phyloP scores from a whole-genome alignment of 2,797 vertebrate species.

The Bradypus variegatus region DNA sequence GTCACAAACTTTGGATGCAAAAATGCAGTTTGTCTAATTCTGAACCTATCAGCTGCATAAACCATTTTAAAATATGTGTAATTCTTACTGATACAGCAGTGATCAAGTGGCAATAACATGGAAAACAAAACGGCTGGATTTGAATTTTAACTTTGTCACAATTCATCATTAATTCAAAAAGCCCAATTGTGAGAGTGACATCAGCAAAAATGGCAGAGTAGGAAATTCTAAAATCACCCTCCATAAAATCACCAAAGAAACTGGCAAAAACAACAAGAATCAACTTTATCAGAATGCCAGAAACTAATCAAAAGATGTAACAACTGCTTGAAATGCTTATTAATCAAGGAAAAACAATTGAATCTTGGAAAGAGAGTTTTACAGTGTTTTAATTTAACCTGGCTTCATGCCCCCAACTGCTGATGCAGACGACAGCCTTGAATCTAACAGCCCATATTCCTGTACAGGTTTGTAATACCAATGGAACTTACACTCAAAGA shows the following conservation, averaged over 20 bases:
- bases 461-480: neutral
- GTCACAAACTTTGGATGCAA: neutral
- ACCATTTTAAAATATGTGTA: neutral
- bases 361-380: neutral
- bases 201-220: neutral
- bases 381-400: neutral
- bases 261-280: neutral
- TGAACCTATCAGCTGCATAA: neutral
- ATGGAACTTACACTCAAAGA: neutral
- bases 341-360: neutral
- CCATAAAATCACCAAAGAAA: neutral
- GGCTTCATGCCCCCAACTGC: neutral
- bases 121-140: neutral
- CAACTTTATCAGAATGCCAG: neutral
- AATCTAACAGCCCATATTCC: neutral
- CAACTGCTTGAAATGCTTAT: neutral
- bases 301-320: constrained; percentile 6
- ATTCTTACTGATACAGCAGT: neutral
- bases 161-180: neutral
- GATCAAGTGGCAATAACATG: neutral
- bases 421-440: neutral
- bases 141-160: neutral
- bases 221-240: neutral
- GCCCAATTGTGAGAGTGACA: neutral
- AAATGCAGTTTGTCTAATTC: neutral